Evolutionary conservation across 1,140 invertebrate species (phyloP).

Genomic region (Melitaea cinxia): DNA sequence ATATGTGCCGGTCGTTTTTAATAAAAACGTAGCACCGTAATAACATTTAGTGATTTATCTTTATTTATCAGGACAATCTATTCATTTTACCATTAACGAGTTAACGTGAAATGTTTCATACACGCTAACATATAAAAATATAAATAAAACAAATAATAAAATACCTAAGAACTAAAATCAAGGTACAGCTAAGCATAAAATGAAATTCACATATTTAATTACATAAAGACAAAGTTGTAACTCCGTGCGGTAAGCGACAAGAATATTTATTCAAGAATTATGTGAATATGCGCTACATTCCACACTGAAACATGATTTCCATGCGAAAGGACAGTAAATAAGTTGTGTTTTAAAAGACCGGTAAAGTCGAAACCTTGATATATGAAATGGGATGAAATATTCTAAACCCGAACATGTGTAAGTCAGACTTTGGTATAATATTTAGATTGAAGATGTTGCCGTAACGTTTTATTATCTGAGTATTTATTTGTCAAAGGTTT

Average conservation of each 20-base stretch:
- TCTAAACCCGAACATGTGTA: neutral
- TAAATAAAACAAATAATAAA: neutral
- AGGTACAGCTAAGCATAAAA: neutral
- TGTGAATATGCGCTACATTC: slow-evolving; percentile 49
- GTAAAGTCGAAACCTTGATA: slow-evolving; percentile 36
- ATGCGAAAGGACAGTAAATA: slow-evolving; percentile 54
- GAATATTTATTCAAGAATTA: slow-evolving; percentile 49
- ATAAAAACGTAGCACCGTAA: slow-evolving; percentile 3
- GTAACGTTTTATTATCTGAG: neutral
- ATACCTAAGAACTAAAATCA: neutral
- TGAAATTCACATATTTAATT: slow-evolving; percentile 14
- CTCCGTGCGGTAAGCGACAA: slow-evolving; percentile 24
- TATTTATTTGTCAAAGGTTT: neutral
- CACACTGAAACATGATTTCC: slow-evolving; percentile 54
- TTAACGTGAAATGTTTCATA: neutral
- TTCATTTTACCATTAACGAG: slow-evolving; percentile 9
- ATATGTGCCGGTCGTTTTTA: slow-evolving; percentile 2
- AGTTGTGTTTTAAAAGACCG: slow-evolving; percentile 38
- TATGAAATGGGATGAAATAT: slow-evolving; percentile 26
- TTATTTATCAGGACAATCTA: slow-evolving; percentile 4
- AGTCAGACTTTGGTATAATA: neutral
- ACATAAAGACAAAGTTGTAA: slow-evolving; percentile 28
- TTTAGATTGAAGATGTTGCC: neutral
- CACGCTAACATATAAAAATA: neutral
- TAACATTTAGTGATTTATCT: slow-evolving; percentile 10